These are phyloP conservation scores for Brachionus paranguensis DNA, from an alignment of 1,140 invertebrate species.

Conservation along the genomic window DNA sequence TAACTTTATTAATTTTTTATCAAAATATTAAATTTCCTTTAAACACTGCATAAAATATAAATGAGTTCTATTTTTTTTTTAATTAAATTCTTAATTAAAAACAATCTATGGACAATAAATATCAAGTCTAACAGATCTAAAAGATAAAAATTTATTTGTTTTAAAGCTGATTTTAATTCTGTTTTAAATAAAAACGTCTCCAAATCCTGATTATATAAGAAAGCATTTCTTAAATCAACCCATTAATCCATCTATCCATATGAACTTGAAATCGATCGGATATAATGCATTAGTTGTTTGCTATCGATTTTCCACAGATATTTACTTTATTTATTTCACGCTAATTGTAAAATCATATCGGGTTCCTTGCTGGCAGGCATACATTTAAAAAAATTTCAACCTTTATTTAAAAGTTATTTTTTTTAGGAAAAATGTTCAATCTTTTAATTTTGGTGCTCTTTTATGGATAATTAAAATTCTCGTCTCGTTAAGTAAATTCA, in stretches of 20 bases:
- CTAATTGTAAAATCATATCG: neutral
- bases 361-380: neutral
- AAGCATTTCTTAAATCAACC: neutral
- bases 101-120: neutral
- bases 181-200: neutral
- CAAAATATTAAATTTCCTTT: constrained; percentile 2
- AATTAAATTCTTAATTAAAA: neutral
- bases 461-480: neutral
- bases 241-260: neutral
- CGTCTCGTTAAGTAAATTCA: neutral
- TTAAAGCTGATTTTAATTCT: neutral
- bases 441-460: neutral
- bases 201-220: neutral
- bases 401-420: neutral
- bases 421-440: neutral
- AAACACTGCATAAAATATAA: neutral
- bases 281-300: neutral
- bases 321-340: neutral
- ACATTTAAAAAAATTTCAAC: neutral
- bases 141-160: neutral
- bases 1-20: neutral
- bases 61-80: neutral
- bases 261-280: neutral
- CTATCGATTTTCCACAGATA: neutral
- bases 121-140: neutral